A percentile compares a stretch with the other conserved stretches of the same genome.
Evolutionary conservation across 2,888 invertebrate genomes (phyloP).

Genomic region (Platycheirus rosarum): DNA sequence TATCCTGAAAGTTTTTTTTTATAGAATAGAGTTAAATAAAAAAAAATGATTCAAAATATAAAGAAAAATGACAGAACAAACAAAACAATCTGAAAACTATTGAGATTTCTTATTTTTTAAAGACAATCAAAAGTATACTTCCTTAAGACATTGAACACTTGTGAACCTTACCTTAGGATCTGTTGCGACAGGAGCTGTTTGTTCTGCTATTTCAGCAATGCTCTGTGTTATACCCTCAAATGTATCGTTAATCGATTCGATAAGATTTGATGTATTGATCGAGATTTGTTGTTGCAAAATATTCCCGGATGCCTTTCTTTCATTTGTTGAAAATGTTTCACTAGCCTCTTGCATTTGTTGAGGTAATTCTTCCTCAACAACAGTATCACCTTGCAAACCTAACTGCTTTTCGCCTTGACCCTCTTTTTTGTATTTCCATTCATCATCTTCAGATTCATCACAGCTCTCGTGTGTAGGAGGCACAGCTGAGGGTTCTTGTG

Average conservation of each 20-base stretch:
- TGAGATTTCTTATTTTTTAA: too few relatives aligned
- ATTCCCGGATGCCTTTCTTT: slow-evolving; percentile 23
- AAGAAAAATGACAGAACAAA: slow-evolving; percentile 25
- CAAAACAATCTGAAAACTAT: not conserved
- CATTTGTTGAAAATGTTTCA: slow-evolving; percentile 22
- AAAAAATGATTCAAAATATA: slow-evolving; percentile 15
- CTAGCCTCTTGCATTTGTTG: slow-evolving; percentile 36
- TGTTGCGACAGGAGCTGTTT: slow-evolving; percentile 32
- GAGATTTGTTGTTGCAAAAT: slow-evolving; percentile 48
- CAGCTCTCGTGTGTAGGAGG: slow-evolving; percentile 67
- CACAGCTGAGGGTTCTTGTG: slow-evolving; percentile 60
- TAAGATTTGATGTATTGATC: slow-evolving; percentile 29
- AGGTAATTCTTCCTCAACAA: slow-evolving; percentile 59
- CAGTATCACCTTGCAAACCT: slow-evolving; percentile 55
- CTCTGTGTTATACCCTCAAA: slow-evolving; percentile 52
- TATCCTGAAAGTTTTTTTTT: slow-evolving; percentile 52
- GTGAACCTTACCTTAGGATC: slow-evolving; percentile 10
- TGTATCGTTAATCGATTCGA: slow-evolving; percentile 51
- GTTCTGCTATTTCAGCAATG: slow-evolving; percentile 51
- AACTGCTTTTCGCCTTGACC: slow-evolving; percentile 83
- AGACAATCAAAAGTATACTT: too few relatives aligned
- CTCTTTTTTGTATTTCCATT: slow-evolving; percentile 92
- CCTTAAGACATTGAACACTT: too few relatives aligned
- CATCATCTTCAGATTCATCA: slow-evolving; percentile 86
- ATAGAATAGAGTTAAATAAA: slow-evolving; percentile 3